phyloP scores from a whole-genome alignment of 2,113 vertebrate genomes.

The Polypterus bichir region DNA sequence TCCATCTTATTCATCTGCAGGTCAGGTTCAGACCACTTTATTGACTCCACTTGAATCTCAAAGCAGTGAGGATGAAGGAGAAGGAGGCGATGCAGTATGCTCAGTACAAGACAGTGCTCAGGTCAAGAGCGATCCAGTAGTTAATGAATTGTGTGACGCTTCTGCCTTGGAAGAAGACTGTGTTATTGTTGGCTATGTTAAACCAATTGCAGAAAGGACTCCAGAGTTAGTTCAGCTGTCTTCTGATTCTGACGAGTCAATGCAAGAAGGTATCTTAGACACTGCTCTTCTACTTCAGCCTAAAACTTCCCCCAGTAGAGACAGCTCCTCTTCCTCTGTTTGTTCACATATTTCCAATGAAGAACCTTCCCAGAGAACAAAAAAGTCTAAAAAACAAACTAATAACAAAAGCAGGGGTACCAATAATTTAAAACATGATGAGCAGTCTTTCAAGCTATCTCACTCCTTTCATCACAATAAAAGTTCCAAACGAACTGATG shows the following conservation, averaged over 20 bases:
- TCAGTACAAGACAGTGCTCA: constrained; percentile 23
- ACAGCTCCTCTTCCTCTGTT: constrained; percentile 41
- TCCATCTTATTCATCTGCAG: constrained; percentile 67
- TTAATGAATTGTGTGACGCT: constrained; percentile 31
- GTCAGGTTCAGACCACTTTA: constrained; percentile 40
- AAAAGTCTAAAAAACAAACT: constrained; percentile 25
- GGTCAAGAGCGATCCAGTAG: constrained; percentile 24
- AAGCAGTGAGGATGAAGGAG: constrained; percentile 59
- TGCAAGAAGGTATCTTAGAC: constrained; percentile 42
- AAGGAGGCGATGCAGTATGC: constrained; percentile 22
- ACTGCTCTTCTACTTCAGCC: constrained; percentile 40
- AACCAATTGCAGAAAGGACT: constrained; percentile 73
- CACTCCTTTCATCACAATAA: constrained; percentile 4
- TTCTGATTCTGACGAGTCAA: constrained; percentile 67
- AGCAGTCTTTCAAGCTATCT: constrained; percentile 8
- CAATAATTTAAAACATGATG: constrained; percentile 14
- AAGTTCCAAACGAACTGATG: constrained; percentile 12
- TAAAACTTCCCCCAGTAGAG: constrained; percentile 51
- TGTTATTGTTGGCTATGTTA: constrained; percentile 76
- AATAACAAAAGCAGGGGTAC: constrained; percentile 23
- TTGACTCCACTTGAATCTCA: constrained; percentile 60
- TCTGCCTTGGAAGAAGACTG: constrained; percentile 64
- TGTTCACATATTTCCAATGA: constrained; percentile 31
- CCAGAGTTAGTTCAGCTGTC: constrained; percentile 85
- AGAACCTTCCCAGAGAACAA: constrained; percentile 22